These are phyloP conservation scores for Coreius guichenoti DNA, from an alignment of 2,797 vertebrate species.

Conservation along the genomic window DNA sequence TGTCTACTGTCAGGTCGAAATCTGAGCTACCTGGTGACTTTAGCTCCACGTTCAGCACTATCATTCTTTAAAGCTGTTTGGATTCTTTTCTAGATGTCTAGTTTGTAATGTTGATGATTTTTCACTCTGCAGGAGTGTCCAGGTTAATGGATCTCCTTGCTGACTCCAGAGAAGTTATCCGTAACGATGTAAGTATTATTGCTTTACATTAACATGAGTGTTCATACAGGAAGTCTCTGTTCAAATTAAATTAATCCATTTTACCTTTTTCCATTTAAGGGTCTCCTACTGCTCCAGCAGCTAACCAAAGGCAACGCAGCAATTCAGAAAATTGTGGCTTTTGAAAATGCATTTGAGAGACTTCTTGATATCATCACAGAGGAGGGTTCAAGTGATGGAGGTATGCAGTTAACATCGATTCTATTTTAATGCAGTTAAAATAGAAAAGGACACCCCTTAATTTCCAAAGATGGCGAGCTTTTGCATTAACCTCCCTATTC, in stretches of 20 bases:
- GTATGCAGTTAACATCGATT: constrained; percentile 69
- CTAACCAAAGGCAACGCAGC: constrained; percentile 96
- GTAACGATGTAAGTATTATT: constrained; percentile 90
- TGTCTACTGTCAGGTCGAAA: not conserved
- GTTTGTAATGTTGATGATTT: not conserved
- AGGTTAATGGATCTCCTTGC: constrained; percentile 95
- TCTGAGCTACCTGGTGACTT: not conserved
- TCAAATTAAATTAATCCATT: not conserved
- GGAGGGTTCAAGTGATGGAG: constrained; percentile 97
- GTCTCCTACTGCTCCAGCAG: constrained; percentile 92
- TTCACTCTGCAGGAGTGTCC: constrained; percentile 85
- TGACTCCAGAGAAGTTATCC: constrained; percentile 97
- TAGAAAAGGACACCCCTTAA: not conserved
- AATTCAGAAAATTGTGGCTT: constrained; percentile 99
- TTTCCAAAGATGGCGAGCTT: not conserved
- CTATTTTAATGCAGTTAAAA: not conserved
- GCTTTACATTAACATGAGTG: not conserved
- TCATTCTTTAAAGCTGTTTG: not conserved
- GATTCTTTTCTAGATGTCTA: not conserved
- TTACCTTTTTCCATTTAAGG: constrained; percentile 74
- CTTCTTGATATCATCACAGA: constrained; percentile 96
- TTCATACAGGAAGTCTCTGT: not conserved
- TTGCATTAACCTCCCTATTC: not conserved
- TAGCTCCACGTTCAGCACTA: not conserved
- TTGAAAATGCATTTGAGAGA: constrained; percentile 97